phyloP scores from a whole-genome alignment of 2,888 invertebrate genomes.

The Cepaea hortensis region DNA sequence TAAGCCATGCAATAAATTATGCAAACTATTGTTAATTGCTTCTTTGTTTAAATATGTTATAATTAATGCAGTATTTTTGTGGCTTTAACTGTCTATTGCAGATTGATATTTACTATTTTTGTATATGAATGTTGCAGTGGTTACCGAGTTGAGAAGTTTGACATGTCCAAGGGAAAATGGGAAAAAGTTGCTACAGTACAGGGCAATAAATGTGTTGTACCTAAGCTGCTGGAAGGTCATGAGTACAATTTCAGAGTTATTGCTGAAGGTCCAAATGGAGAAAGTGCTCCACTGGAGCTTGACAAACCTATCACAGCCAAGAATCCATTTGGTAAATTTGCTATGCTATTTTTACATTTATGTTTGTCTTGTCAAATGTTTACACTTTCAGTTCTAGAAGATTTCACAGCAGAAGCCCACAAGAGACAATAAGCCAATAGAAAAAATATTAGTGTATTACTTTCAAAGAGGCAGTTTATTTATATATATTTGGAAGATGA shows the following conservation, averaged over 20 bases:
- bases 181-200: constrained; percentile 74
- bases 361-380: background rate
- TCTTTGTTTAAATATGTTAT: no score
- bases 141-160: constrained; percentile 96
- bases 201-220: constrained; percentile 78
- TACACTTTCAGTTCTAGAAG: background rate
- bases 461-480: no score
- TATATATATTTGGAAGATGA: no score
- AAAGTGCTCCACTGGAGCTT: constrained; percentile 96
- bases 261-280: constrained; percentile 96
- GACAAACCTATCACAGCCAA: constrained; percentile 92
- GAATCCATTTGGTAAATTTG: constrained; percentile 88
- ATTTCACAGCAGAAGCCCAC: no score
- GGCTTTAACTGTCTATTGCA: background rate
- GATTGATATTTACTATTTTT: background rate
- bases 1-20: no score
- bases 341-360: background rate
- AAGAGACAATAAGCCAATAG: no score
- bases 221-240: constrained; percentile 92
- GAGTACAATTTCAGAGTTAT: constrained; percentile 98
- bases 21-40: no score
- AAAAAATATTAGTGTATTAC: no score
- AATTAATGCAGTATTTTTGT: background rate
- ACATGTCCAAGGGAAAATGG: constrained; percentile 93
- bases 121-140: constrained; percentile 61